A percentile compares a stretch with the other conserved stretches of the same genome.
phyloP scores from a whole-genome alignment of 1,140 invertebrate species.

The Heliconius eleuchia region DNA sequence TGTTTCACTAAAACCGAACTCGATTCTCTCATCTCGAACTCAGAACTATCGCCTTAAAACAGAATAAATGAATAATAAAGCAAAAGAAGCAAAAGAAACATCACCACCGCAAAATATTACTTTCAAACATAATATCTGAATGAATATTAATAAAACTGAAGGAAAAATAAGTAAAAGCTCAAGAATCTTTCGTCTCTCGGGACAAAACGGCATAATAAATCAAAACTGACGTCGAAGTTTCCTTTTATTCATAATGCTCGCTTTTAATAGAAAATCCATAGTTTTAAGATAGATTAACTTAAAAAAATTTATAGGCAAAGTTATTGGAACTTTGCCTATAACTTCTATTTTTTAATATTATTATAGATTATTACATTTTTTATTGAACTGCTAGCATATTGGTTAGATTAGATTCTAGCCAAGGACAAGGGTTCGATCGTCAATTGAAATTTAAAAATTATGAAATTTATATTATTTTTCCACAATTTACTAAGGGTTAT shows the following conservation, averaged over 20 bases:
- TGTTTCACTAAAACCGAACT: too few species aligned
- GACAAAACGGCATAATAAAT: constrained; percentile 7
- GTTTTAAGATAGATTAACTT: background rate
- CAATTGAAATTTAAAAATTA: too few species aligned
- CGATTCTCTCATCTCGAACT: too few species aligned
- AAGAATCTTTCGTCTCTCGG: constrained; percentile 2
- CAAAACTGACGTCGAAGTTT: constrained; percentile 1
- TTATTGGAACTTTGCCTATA: background rate
- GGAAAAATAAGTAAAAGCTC: background rate
- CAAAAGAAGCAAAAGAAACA: background rate
- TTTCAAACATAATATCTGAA: background rate
- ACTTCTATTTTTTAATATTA: background rate
- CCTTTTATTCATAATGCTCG: background rate
- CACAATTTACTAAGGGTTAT: background rate
- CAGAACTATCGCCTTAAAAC: too few species aligned
- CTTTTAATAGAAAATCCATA: background rate
- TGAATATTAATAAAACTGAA: background rate
- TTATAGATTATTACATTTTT: background rate
- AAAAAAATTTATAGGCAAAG: too few species aligned
- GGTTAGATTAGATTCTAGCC: too few species aligned
- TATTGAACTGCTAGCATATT: too few species aligned
- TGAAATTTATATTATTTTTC: too few species aligned
- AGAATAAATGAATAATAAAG: background rate
- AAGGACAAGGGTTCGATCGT: too few species aligned
- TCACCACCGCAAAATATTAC: background rate